Conservation (phyloP, 2,888 invertebrate species). For the Labia minor region DNA sequence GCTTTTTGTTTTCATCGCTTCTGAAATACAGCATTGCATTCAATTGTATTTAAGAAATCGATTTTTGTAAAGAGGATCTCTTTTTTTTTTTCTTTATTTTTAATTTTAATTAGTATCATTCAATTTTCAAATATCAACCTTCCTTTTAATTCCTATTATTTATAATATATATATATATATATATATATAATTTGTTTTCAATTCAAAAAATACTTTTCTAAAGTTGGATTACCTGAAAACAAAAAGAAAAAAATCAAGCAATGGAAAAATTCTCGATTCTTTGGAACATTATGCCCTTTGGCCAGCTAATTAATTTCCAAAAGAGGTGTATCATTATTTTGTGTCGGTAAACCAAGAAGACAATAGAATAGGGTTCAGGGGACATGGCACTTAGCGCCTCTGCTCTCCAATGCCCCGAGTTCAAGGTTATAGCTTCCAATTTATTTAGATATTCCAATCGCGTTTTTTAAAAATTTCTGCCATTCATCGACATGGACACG, state of each 20-base stretch:
- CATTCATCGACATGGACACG: neutral
- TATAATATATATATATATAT: too few relatives aligned
- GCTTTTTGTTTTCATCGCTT: too few relatives aligned
- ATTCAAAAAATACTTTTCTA: too few relatives aligned
- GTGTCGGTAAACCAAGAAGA: neutral
- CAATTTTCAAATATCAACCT: too few relatives aligned
- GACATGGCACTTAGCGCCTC: neutral
- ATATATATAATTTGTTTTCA: too few relatives aligned
- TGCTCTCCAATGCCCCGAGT: neutral
- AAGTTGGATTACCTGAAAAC: too few relatives aligned
- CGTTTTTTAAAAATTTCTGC: neutral
- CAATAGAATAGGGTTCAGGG: neutral
- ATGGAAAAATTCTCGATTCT: neutral
- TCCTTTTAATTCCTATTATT: too few relatives aligned
- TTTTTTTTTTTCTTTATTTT: too few relatives aligned
- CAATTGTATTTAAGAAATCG: too few relatives aligned
- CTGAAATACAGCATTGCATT: too few relatives aligned
- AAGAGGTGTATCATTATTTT: neutral
- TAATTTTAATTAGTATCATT: too few relatives aligned
- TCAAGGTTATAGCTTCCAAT: neutral
- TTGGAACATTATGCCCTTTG: neutral
- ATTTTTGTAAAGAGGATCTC: too few relatives aligned
- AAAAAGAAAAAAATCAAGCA: neutral
- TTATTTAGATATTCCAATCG: neutral
- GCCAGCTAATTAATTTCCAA: neutral